Evolutionary conservation across 2,113 vertebrate species (phyloP).

Genomic region (Crotalus tigris): DNA sequence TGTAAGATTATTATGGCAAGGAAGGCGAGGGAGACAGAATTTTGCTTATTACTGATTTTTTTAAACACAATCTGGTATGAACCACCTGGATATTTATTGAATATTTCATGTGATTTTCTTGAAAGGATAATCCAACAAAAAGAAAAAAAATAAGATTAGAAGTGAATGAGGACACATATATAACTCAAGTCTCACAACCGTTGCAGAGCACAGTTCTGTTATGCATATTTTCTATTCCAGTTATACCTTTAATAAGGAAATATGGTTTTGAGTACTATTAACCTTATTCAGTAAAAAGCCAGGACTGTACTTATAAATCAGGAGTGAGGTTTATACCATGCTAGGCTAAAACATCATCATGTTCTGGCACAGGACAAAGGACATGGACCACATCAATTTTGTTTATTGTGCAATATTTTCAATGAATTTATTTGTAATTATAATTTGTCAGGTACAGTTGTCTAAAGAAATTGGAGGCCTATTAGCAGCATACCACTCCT

Average conservation of each 20-base stretch:
- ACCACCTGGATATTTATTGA: not conserved
- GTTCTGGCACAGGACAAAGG: not conserved
- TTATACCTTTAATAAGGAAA: not conserved
- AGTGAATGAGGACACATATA: not conserved
- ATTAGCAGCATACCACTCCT: not conserved
- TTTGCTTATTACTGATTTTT: not conserved
- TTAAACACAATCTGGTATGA: not conserved
- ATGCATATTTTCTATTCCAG: not conserved
- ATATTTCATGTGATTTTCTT: not conserved
- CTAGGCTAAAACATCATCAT: not conserved
- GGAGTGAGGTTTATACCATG: not conserved
- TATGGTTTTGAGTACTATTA: not conserved
- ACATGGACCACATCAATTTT: not conserved
- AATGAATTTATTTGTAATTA: not conserved
- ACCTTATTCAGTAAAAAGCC: not conserved
- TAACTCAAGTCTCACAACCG: not conserved
- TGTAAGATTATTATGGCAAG: not conserved
- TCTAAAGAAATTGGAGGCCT: not conserved
- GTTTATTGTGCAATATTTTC: not conserved
- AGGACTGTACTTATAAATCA: not conserved
- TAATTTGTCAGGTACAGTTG: not conserved
- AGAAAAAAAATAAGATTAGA: not conserved
- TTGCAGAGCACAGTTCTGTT: not conserved
- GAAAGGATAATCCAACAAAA: not conserved
- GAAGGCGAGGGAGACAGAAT: not conserved